phyloP scores from a whole-genome alignment of 2,888 invertebrate genomes.

The Caenorhabditis sp. region DNA sequence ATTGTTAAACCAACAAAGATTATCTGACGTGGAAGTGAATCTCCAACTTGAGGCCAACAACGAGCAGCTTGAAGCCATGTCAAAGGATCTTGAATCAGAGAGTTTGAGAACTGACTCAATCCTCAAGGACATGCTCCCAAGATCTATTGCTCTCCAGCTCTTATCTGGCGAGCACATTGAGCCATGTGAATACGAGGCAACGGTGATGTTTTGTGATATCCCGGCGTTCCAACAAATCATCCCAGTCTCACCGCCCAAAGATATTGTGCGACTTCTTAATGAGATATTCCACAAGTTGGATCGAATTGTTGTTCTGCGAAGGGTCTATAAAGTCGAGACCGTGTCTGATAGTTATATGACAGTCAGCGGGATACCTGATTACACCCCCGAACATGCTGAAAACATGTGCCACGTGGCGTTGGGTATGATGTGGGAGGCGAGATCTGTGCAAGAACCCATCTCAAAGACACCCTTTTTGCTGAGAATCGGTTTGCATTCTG shows the following conservation, averaged over 20 bases:
- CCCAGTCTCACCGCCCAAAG: conserved; percentile 69
- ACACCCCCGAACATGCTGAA: conserved; percentile 64
- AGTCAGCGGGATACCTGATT: conserved; percentile 61
- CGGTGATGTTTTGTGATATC: conserved; percentile 72
- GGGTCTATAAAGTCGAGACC: conserved; percentile 67
- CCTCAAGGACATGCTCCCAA: conserved; percentile 71
- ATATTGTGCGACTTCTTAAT: conserved; percentile 72
- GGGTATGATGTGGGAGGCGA: conserved; percentile 67
- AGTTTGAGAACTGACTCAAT: conserved; percentile 67
- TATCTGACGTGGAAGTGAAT: conserved; percentile 69
- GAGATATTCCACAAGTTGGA: conserved; percentile 71
- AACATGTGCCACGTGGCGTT: conserved; percentile 70
- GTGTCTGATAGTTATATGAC: conserved; percentile 67
- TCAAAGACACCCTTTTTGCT: conserved; percentile 47
- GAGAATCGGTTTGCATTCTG: conserved; percentile 56
- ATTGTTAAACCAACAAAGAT: conserved; percentile 68
- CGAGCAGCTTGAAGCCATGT: conserved; percentile 70
- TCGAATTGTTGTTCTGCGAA: conserved; percentile 61
- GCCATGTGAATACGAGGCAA: conserved; percentile 65
- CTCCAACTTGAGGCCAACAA: conserved; percentile 72
- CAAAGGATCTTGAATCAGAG: conserved; percentile 67
- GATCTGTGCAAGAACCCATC: conserved; percentile 59
- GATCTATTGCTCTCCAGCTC: conserved; percentile 69
- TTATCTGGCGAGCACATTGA: conserved; percentile 70
- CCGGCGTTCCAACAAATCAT: conserved; percentile 72